These are phyloP conservation scores for Acrobasis repandana DNA, from an alignment of 2,888 invertebrate genomes.

Conservation along the genomic window DNA sequence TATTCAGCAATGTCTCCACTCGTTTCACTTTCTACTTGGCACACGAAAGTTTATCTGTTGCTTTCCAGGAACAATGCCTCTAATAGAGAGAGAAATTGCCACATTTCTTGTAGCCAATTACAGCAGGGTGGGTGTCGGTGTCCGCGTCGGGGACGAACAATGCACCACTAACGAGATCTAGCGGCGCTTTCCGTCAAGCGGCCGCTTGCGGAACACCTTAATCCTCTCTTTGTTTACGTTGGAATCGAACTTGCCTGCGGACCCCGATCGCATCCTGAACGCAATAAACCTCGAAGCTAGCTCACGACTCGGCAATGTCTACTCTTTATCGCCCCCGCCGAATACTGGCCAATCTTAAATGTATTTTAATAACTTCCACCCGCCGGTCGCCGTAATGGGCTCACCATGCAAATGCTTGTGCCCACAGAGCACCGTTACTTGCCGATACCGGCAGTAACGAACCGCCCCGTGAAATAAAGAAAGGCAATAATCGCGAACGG, in stretches of 20 bases:
- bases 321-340: conserved; percentile 70
- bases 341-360: conserved; percentile 74
- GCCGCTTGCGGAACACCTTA: conserved; percentile 61
- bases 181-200: conserved; percentile 52
- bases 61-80: conserved; percentile 25
- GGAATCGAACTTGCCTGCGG: conserved; percentile 55
- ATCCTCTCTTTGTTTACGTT: conserved; percentile 70
- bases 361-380: conserved; percentile 78
- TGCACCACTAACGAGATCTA: conserved; percentile 64
- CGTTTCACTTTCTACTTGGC: conserved; percentile 31
- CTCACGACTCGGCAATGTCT: conserved; percentile 75
- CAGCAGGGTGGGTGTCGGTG: conserved; percentile 37
- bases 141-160: conserved; percentile 51
- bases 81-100: conserved; percentile 36
- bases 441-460: conserved; percentile 67
- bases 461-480: conserved; percentile 74
- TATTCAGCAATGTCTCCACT: conserved; percentile 22
- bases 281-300: conserved; percentile 75
- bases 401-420: conserved; percentile 74
- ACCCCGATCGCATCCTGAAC: conserved; percentile 68
- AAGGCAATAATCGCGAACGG: conserved; percentile 72
- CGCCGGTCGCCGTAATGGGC: conserved; percentile 70
- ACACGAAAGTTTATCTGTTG: conserved; percentile 25
- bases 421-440: conserved; percentile 67
- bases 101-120: conserved; percentile 43